Base-by-base conservation (phyloP, 2,113 vertebrate species). In the Rallus limicola region DNA sequence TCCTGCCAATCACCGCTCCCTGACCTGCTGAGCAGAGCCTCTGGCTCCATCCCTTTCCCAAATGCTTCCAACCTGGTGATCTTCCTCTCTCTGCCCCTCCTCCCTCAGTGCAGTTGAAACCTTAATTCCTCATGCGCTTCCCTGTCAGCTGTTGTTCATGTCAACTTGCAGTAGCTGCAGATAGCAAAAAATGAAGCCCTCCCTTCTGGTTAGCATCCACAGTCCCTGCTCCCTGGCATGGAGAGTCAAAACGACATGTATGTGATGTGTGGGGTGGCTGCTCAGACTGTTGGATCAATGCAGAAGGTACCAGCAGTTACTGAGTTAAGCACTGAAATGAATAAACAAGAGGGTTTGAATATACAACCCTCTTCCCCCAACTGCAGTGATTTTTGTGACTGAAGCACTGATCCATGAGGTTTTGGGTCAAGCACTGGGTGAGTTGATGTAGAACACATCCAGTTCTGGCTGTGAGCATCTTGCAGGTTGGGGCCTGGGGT, bases 51-150 rank as follows among this genome's bases (percentile, higher is more conserved):
- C 62, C 58, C 14, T 56, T 91, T 50, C 74, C 77, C 28, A 64
- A 64, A 69, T 0, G 0, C 59, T 72, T 84, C 77, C 14, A 33
- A 21, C 6, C 0, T 0, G 6, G 8, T 25, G 29, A 58, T 40
- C 31, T 24, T 87, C 19, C n/a, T 86, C 50, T 64, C 58, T 42
- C 40, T 67, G 11, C 26, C 28, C n/a, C 28, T 82, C 17, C 26
- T 80, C 7, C 19, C 23, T 82, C 62, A 68, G 38, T 60, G 31
- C 74, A 82, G 21, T 59, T 50, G 13, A 93, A 93, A 38, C 33
- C 63, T 83, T 20, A 80, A 53, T 90, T 92, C 75, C 78, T 92
- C 3, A 0, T 64, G 79, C 38, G 19, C 46, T 86, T 80, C 23
- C 64, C 87, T 95, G 67, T 91, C 70, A 80, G 65, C 7, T 69